Percentiles rank a stretch among this genome's conserved stretches.
Conservation (phyloP, 2,888 invertebrate genomes). For the Plagiodera versicolora region DNA sequence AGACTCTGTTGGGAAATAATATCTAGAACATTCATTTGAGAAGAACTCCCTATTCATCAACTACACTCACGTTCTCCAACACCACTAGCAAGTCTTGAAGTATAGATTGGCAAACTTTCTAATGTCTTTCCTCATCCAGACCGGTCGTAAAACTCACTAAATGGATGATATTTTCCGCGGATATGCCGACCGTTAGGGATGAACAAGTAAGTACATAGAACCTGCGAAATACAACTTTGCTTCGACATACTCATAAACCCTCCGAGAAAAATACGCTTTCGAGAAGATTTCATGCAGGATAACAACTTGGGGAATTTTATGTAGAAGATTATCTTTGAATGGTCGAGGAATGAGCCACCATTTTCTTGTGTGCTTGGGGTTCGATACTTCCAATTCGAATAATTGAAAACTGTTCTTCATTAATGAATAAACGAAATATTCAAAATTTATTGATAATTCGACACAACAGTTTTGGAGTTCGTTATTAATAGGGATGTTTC, state of each 20-base stretch:
- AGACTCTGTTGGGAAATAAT: no score
- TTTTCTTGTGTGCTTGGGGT: not conserved
- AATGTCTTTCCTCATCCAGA: slow-evolving; percentile 52
- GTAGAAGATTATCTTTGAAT: slow-evolving; percentile 31
- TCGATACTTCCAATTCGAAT: no score
- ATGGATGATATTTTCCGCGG: slow-evolving; percentile 48
- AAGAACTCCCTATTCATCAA: not conserved
- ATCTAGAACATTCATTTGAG: no score
- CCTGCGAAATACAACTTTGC: slow-evolving; percentile 39
- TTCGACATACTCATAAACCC: slow-evolving; percentile 34
- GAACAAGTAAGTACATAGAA: slow-evolving; percentile 33
- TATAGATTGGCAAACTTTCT: slow-evolving; percentile 55
- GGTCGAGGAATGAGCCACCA: slow-evolving; percentile 17
- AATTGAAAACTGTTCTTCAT: no score
- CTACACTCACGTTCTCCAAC: slow-evolving; percentile 24
- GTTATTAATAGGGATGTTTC: no score
- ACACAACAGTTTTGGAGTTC: no score
- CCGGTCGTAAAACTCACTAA: slow-evolving; percentile 51
- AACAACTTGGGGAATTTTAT: slow-evolving; percentile 33
- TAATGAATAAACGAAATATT: not conserved
- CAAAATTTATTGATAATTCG: not conserved
- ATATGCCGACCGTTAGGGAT: slow-evolving; percentile 40
- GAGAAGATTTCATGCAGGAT: slow-evolving; percentile 29
- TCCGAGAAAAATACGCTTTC: slow-evolving; percentile 31
- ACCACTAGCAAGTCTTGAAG: slow-evolving; percentile 45